Evolutionary conservation across 2,113 vertebrate species (phyloP).

Genomic region (Mesitornis unicolor): DNA sequence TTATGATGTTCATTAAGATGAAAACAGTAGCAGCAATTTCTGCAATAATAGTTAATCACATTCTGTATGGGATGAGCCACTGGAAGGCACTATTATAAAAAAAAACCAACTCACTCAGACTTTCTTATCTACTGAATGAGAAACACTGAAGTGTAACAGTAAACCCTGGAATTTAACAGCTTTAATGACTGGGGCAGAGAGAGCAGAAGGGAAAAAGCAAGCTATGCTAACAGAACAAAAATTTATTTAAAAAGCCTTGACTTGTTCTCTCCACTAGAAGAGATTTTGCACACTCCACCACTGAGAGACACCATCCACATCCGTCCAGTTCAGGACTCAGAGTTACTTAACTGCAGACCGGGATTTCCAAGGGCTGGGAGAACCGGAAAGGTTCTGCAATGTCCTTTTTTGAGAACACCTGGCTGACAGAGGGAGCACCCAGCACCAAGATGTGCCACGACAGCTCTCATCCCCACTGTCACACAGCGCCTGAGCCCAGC

Average conservation of each 20-base stretch:
- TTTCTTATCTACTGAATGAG: background rate
- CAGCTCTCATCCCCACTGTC: background rate
- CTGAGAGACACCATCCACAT: background rate
- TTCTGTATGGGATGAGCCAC: background rate
- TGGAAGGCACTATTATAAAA: background rate
- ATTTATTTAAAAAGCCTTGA: background rate
- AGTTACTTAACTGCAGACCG: background rate
- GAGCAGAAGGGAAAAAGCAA: background rate
- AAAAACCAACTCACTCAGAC: too few relatives aligned
- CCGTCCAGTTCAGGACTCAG: background rate
- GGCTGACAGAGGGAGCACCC: background rate
- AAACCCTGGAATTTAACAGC: background rate
- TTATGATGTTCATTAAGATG: background rate
- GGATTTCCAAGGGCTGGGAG: background rate
- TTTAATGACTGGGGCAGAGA: background rate
- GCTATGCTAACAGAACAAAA: background rate
- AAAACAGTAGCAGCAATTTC: background rate
- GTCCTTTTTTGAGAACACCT: background rate
- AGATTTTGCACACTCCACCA: background rate
- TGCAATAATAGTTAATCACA: background rate
- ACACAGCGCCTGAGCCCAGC: background rate
- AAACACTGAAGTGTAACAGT: background rate
- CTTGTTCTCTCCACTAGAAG: background rate
- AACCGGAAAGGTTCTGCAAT: background rate
- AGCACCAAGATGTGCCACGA: background rate